phyloP scores from a whole-genome alignment of 2,888 invertebrate genomes.

The Drosophila prostipennis region DNA sequence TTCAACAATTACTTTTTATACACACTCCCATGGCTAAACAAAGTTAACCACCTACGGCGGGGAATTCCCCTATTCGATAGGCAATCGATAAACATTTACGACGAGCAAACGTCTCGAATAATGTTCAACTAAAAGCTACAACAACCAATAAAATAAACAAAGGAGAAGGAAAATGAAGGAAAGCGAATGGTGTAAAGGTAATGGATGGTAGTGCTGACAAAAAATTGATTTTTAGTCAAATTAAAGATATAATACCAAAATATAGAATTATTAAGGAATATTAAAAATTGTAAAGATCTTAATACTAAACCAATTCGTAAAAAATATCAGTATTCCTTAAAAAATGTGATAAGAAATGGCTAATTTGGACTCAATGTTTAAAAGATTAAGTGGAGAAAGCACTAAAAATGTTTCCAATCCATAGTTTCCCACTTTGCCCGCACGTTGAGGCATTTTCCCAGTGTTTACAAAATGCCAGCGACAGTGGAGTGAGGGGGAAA shows the following conservation, averaged over 20 bases:
- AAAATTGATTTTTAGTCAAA: neutral
- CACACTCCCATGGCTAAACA: conserved; percentile 2
- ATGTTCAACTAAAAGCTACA: conserved; percentile 62
- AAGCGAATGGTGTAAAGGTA: neutral
- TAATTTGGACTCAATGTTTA: neutral
- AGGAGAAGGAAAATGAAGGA: conserved; percentile 17
- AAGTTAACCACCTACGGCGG: conserved; percentile 10
- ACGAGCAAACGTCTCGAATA: conserved; percentile 39
- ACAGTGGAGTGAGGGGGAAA: conserved; percentile 8
- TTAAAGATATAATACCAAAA: neutral
- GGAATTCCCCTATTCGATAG: conserved; percentile 38
- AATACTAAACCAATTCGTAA: too few species aligned
- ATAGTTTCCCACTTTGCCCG: conserved; percentile 1
- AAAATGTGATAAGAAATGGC: neutral
- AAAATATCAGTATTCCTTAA: too few species aligned
- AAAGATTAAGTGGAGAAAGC: neutral
- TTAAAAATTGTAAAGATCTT: neutral
- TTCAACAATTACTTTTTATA: conserved; percentile 42
- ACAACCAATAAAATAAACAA: conserved; percentile 71
- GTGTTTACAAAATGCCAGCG: conserved; percentile 43
- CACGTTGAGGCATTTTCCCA: conserved; percentile 38
- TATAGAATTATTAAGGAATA: too few species aligned
- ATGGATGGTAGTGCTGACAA: neutral
- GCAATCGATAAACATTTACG: conserved; percentile 65
- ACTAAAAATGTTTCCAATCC: neutral